Evolutionary conservation across 2,888 invertebrate genomes (phyloP).

Genomic region (Laspeyria flexula): DNA sequence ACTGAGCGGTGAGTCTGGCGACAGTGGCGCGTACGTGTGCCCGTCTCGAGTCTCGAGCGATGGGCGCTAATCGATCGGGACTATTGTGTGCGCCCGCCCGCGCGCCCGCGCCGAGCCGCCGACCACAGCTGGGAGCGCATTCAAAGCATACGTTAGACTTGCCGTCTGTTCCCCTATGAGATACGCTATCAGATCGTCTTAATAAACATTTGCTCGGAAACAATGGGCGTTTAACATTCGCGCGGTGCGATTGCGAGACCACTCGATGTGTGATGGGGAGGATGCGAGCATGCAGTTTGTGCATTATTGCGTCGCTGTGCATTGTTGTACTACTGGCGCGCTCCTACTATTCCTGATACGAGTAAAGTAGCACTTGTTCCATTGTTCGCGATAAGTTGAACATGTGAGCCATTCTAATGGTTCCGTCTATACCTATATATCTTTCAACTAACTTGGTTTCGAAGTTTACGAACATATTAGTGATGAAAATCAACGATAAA

Average conservation of each 20-base stretch:
- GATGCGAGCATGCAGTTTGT: slow-evolving; percentile 49
- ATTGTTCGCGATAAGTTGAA: slow-evolving; percentile 28
- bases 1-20: slow-evolving; percentile 18
- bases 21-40: slow-evolving; percentile 38
- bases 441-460: slow-evolving; percentile 13
- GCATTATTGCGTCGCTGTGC: slow-evolving; percentile 63
- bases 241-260: slow-evolving; percentile 54
- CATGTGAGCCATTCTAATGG: slow-evolving; percentile 23
- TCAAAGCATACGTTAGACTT: slow-evolving; percentile 77
- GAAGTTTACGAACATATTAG: background rate
- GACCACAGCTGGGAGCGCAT: slow-evolving; percentile 50
- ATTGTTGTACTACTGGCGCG: slow-evolving; percentile 60
- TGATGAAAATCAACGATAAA: background rate
- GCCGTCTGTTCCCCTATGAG: slow-evolving; percentile 72
- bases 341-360: slow-evolving; percentile 51
- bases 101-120: slow-evolving; percentile 44
- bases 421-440: slow-evolving; percentile 17
- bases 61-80: slow-evolving; percentile 76
- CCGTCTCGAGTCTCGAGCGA: slow-evolving; percentile 44
- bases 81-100: slow-evolving; percentile 61
- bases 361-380: slow-evolving; percentile 36
- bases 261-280: slow-evolving; percentile 54
- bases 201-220: slow-evolving; percentile 82
- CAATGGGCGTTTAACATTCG: slow-evolving; percentile 78
- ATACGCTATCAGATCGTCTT: slow-evolving; percentile 83